Base-by-base conservation (phyloP, 2,113 vertebrate genomes). In the Malurus alboscapulatus region DNA sequence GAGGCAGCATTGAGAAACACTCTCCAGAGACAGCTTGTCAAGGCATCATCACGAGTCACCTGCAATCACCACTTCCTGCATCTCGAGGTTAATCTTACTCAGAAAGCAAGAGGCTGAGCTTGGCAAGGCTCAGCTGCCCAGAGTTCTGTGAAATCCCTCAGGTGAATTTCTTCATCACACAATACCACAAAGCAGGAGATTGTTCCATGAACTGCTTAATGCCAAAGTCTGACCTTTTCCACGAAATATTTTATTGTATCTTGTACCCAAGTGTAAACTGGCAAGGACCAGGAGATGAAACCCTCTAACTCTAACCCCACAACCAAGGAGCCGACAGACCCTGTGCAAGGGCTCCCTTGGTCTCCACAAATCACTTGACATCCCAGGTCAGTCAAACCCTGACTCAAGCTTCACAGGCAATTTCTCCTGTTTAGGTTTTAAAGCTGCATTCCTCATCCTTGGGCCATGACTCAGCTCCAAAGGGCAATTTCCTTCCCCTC, bases 21-120 rank as follows among this genome's bases (percentile, higher is more conserved):
- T 0, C 27, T 15, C 42, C 3, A 3, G 21, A 65, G 26, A 61
- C 78, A 27, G 55, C 74, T 90, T 44, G 65, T 59, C 54, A 7
- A 0, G 0, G 15, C 4, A 0, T 8, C 73, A 51, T 22, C 57
- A 10, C 0, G 0, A 55, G 74, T 19, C 58, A 75, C 51, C 34
- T 3, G 0, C 7, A 2, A 29, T 5, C 7, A 4, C 2, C 17
- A 22, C 27, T 45, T 57, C 77, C 77, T 67, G 7, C 1, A 6
- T 2, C 34, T 10, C 4, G 1, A 51, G 45, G 17, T 59, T 58
- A 16, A 1, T 24, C 36, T 63, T 3, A 42, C 12, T 90, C 8
- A 54, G 55, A 19, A 22, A 48, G n/a, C 1, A 4, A 45, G 27
- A 16, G 30, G 27, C 10, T 18, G 45, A 78, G 40, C 0, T 0